Evolutionary conservation across 2,113 vertebrate genomes (phyloP), one percentile per base, ranked within the genome.

Genomic region (human (Homo sapiens)): DNA sequence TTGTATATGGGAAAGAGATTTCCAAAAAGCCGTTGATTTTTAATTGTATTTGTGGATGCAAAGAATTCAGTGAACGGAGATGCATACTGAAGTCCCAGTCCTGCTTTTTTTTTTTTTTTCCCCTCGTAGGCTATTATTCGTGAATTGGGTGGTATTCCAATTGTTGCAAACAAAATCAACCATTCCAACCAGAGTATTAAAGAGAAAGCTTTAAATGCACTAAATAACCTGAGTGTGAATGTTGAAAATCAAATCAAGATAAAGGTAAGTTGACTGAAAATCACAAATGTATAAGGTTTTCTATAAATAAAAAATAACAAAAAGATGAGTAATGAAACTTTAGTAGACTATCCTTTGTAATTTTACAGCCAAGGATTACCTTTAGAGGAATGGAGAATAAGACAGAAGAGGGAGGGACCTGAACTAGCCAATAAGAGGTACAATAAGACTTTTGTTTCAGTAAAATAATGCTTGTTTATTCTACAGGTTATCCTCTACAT

Each of bases 181-280:
- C 98, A 98, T 91, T 98, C 98, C 1, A 35, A 93, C 40, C 96
- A 98, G 12, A 99, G 99, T 78, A 98, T 99, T 90, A 99, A 99
- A 98, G 99, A 99, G 96, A 99, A 99, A 96, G 99, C 99, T 95
- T 98, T 99, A 96, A 99, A 99, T 97, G 99, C 99, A 90, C 98
- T 99, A 97, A 99, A 99, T 98, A 99, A 99, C 97, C 98, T 99
- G 89, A 99, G 99, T 98, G 99, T 99, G 99, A 99, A 99, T 98
- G 97, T 99, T 97, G 97, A 98, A 98, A 99, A 99, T 98, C 99
- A 99, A 98, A 98, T 99, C 89, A 99, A 99, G 93, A 98, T 99
- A 97, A 99, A 99, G 99, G 99, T 99, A 98, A 94, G 97, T 91
- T 87, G 90, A 81, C 35, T 91, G 30, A 95, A 64, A 68, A 83